These are phyloP conservation scores for Tetragonula clypearis DNA, from an alignment of 1,140 invertebrate genomes.

Conservation along the genomic window DNA sequence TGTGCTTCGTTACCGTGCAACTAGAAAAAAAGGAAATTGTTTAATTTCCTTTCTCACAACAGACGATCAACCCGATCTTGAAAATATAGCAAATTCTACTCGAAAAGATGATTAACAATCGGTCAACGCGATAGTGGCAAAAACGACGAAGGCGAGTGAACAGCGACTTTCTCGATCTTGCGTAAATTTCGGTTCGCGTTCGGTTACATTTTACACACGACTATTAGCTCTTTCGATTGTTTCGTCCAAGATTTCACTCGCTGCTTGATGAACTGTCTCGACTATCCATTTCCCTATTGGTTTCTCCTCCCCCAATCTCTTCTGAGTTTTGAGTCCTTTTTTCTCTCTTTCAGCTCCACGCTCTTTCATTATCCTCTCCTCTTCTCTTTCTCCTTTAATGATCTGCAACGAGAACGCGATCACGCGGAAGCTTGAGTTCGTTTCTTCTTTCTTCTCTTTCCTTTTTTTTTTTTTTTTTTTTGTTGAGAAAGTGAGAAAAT, in stretches of 20 bases:
- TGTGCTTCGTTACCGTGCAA: no score
- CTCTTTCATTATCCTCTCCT: not conserved
- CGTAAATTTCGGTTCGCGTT: not conserved
- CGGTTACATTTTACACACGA: not conserved
- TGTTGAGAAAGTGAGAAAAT: not conserved
- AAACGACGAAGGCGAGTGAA: not conserved
- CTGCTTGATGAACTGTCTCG: slow-evolving; percentile 61
- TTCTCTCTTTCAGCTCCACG: not conserved
- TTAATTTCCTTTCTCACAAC: no score
- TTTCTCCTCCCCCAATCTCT: not conserved
- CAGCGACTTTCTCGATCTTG: slow-evolving; percentile 27
- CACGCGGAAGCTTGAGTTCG: slow-evolving; percentile 49
- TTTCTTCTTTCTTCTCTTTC: no score
- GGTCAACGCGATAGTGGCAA: not conserved
- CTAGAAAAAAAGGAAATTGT: no score
- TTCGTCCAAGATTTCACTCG: slow-evolving; percentile 38
- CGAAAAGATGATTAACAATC: no score
- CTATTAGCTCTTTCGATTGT: slow-evolving; percentile 44
- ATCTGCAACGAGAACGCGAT: slow-evolving; percentile 25
- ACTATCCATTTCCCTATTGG: slow-evolving; percentile 28
- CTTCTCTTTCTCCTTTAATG: slow-evolving; percentile 41
- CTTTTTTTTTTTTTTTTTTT: no score
- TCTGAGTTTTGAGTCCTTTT: not conserved
- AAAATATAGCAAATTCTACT: no score
- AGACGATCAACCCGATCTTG: no score